Base-by-base conservation (phyloP, 2,113 vertebrate species). In the Mungos mungo region DNA sequence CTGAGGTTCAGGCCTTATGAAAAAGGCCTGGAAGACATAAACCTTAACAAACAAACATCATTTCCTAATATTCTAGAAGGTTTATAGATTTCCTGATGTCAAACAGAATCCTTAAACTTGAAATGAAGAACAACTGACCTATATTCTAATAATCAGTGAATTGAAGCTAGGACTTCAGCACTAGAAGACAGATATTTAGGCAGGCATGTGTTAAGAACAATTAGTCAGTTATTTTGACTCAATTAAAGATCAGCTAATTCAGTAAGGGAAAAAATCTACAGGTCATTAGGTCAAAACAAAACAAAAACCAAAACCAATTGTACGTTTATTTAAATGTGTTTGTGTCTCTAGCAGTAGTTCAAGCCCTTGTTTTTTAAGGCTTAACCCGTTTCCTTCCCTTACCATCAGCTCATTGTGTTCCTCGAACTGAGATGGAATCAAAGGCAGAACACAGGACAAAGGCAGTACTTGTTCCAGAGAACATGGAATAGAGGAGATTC, bases 221-320 rank as follows among this genome's bases (percentile, higher is more conserved):
- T 66, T 25, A 76, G 3, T 31, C 52, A 77, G 9, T 68, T 79
- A 92, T 54, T 93, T 87, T 69, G 69, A 18, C 31, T 86, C 82
- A 60, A 68, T 90, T 89, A 77, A 94, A 84, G 93, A 45, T 79
- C 16, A 45, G 10, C 92, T 92, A 79, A 81, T 88, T 65, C 31
- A 88, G 11, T 66, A n/a, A 63, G 38, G 38, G 7, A 11, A 45
- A 95, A 90, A 8, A 63, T 8, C 9, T n/a, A 74, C 1, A 79
- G 25, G 23, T 82, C 35, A 85, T 29, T 65, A 7, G 11, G 21
- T 5, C 52, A 87, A 93, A 89, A 15, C 21, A 63, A 85, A 93
- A 33, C 10, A 41, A 41, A 41, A 83, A 13, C 11, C 83, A 81
- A 80, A 41, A 79, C 60, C 8, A 79, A n/a, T 57, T 54, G 13